A percentile compares a stretch with the other conserved stretches of the same genome.
Evolutionary conservation across 2,797 vertebrate species (phyloP).

Genomic region (Glyptemys insculpta): DNA sequence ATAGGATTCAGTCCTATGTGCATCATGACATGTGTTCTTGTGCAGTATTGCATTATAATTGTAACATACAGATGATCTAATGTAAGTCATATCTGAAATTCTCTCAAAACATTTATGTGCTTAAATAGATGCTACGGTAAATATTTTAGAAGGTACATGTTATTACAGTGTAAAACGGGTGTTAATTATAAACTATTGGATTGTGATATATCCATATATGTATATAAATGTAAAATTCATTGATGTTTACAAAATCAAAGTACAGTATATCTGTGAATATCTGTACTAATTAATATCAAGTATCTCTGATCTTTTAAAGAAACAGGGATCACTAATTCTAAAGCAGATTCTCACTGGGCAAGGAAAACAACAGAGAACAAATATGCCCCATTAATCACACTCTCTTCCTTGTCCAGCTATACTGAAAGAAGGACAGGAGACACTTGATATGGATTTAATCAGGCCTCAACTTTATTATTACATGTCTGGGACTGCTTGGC

Average conservation of each 20-base stretch:
- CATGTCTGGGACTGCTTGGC: too few species aligned
- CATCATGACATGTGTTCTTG: slow-evolving; percentile 42
- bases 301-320: slow-evolving; percentile 44
- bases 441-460: too few species aligned
- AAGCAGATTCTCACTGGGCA: slow-evolving; percentile 49
- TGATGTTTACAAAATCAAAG: not conserved
- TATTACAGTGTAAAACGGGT: not conserved
- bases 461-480: too few species aligned
- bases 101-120: not conserved
- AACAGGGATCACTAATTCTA: slow-evolving; percentile 54
- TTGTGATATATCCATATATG: not conserved
- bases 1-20: not conserved
- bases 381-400: slow-evolving; percentile 48
- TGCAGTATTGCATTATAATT: not conserved
- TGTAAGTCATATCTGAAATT: not conserved
- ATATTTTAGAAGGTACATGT: not conserved
- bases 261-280: not conserved
- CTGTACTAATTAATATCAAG: not conserved
- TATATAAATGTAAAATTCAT: not conserved
- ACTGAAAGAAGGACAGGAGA: too few species aligned
- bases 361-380: slow-evolving; percentile 61
- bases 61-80: not conserved
- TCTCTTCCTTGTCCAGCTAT: not conserved
- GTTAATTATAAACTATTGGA: not conserved
- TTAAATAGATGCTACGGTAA: not conserved